Evolutionary conservation across 2,888 invertebrate species (phyloP), one percentile per base, ranked within the genome.

Genomic region (Atherix ibis): DNA sequence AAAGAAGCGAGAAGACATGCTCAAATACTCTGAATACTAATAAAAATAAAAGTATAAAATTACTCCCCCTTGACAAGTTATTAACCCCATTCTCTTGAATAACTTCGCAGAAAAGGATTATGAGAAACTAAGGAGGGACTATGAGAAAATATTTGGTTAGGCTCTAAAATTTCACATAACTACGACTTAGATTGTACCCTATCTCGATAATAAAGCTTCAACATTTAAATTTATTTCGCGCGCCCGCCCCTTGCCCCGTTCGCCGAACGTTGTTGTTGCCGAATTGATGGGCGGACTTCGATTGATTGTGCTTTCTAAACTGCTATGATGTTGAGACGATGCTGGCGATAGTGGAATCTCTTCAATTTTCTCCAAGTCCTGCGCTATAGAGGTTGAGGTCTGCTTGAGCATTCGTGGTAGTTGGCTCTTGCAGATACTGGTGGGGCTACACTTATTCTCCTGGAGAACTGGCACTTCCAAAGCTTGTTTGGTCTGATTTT

Each of bases 311-410:
- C 58, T 59, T 31, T 59, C 59, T 24, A 58, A 42, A 31, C 58
- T 58, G 40, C 57, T 57, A 38, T 56, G 59, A 40, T 58, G 58
- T 31, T 55, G 58, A 13, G 64, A 58, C 5, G 60, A 56, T 15
- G 56, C 54, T 5, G 67, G 66, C 14, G 67, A 66, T 25, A 68
- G 52, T 12, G 73, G 70, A 28, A 73, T 66, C 50, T 76, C 76
- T 54, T 76, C 76, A 44, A 76, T 77, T 51, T 73, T 69, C 50
- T 76, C 76, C 45, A 76, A 56, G 54, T 76, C 76, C 48, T 69
- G 68, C 1, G 73, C 72, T 15, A 76, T 73, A 14, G 76, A 76
- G 4, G 70, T 70, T 14, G 76, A 76, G 51, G 75, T 75, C 48
- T 76, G 76, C 47, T 75, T 76, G 52, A 68, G 72, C 16, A 74